These are phyloP conservation scores for Zaprionus lineosus DNA, from an alignment of 2,888 invertebrate genomes.

Conservation along the genomic window DNA sequence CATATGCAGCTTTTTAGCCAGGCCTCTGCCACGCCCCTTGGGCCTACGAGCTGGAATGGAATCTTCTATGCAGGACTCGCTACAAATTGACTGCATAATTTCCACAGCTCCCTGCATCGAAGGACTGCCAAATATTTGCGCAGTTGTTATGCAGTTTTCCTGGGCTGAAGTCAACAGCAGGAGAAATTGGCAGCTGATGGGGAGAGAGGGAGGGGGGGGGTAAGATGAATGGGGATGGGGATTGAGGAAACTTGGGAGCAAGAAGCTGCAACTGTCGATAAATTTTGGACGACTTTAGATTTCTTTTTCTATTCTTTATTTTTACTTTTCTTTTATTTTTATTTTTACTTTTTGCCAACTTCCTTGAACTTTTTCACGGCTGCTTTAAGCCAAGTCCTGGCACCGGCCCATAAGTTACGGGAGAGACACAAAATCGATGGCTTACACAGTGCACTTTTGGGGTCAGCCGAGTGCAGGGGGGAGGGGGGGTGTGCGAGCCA, in stretches of 20 bases:
- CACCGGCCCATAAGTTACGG: conserved; percentile 16
- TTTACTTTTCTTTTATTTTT: no score
- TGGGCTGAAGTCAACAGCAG: conserved; percentile 34
- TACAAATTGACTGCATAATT: conserved; percentile 69
- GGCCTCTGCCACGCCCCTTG: not conserved
- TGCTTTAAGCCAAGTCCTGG: conserved; percentile 36
- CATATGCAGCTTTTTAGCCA: conserved; percentile 15
- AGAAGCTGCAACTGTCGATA: conserved; percentile 22
- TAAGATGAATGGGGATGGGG: not conserved
- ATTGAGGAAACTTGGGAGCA: no score
- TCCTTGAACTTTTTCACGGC: conserved; percentile 4
- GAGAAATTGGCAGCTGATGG: not conserved
- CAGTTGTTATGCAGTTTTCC: conserved; percentile 51
- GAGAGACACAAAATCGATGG: conserved; percentile 54
- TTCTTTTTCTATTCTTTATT: no score
- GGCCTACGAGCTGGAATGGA: not conserved
- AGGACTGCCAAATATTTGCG: conserved; percentile 61
- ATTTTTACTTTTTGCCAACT: conserved; percentile 16
- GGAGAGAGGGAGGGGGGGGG: not conserved
- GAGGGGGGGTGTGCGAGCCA: not conserved
- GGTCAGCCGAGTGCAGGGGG: conserved; percentile 8
- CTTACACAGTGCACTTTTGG: conserved; percentile 25
- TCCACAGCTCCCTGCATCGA: conserved; percentile 32
- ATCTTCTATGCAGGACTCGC: conserved; percentile 27
- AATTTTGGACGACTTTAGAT: conserved; percentile 18